Percentiles rank a stretch among this genome's conserved stretches.
Evolutionary conservation across 2,888 invertebrate genomes (phyloP).

Genomic region (Aleiodes leptofemur): DNA sequence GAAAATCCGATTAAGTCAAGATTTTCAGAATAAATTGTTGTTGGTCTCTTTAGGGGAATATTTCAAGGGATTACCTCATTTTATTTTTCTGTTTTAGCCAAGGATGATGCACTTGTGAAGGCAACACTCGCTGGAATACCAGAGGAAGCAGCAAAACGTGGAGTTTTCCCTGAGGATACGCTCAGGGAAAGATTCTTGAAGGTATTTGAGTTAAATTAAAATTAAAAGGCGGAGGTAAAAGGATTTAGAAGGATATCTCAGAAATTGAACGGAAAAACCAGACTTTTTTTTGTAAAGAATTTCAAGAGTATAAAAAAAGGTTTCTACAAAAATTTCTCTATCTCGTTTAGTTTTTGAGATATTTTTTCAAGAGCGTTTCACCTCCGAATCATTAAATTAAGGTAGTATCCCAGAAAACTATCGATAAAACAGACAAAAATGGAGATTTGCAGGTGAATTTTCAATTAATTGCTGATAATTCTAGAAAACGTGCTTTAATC

Average conservation of each 20-base stretch:
- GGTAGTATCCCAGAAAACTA: too few species aligned
- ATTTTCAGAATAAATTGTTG: neutral
- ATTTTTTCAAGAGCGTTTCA: too few species aligned
- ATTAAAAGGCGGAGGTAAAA: too few species aligned
- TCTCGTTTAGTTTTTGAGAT: too few species aligned
- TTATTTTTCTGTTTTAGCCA: constrained; percentile 73
- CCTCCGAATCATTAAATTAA: too few species aligned
- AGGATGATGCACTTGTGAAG: constrained; percentile 87
- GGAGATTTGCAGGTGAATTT: too few species aligned
- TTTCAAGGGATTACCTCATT: constrained; percentile 10
- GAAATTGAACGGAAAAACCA: too few species aligned
- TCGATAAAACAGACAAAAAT: too few species aligned
- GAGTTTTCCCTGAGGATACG: constrained; percentile 92
- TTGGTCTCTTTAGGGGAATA: constrained; percentile 2
- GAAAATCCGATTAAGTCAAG: constrained; percentile 30
- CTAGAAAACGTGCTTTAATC: too few species aligned
- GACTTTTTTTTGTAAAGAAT: neutral
- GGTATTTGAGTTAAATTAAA: constrained; percentile 66
- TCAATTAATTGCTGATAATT: too few species aligned
- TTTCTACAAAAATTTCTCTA: neutral
- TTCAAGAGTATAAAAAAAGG: neutral
- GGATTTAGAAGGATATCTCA: too few species aligned
- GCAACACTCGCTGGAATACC: constrained; percentile 88
- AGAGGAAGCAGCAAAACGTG: constrained; percentile 84
- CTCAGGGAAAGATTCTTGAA: constrained; percentile 89